These are phyloP conservation scores for Xestia sexstrigata DNA, from an alignment of 2,888 invertebrate genomes.

Conservation along the genomic window DNA sequence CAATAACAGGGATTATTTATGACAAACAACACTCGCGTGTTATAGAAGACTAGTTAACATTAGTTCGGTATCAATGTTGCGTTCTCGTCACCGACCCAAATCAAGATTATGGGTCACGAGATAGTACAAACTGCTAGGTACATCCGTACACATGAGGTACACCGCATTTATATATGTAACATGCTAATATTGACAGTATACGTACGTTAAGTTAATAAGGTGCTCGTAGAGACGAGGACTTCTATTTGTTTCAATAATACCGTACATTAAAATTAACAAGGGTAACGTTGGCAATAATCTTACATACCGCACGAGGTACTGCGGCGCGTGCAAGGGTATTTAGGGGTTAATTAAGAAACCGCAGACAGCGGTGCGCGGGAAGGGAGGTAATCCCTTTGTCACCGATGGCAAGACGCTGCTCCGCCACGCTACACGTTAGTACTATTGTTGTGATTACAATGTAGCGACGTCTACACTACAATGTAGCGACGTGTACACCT, in stretches of 20 bases:
- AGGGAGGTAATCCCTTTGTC: constrained; percentile 87
- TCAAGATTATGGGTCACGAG: constrained; percentile 57
- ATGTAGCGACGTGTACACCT: constrained; percentile 63
- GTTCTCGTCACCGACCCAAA: constrained; percentile 59
- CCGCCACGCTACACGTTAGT: constrained; percentile 69
- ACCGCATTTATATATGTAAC: constrained; percentile 49
- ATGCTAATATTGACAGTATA: constrained; percentile 70
- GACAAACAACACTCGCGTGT: constrained; percentile 47
- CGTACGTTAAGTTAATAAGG: constrained; percentile 75
- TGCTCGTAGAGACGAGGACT: constrained; percentile 73
- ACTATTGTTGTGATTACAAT: constrained; percentile 76
- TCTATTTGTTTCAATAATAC: constrained; percentile 87
- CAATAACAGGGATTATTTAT: constrained; percentile 48
- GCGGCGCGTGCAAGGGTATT: constrained; percentile 84
- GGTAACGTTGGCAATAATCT: constrained; percentile 87
- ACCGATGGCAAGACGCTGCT: constrained; percentile 81
- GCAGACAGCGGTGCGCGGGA: constrained; percentile 80
- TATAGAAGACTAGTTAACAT: constrained; percentile 42
- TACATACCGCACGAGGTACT: constrained; percentile 80
- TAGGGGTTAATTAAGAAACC: constrained; percentile 90
- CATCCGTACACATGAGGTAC: constrained; percentile 32
- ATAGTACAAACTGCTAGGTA: constrained; percentile 63
- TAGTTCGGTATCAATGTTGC: constrained; percentile 48
- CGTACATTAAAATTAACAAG: constrained; percentile 87
- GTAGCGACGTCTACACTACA: constrained; percentile 66